Conservation (phyloP, 2,113 vertebrate species). For the Chionodraco myersi region DNA sequence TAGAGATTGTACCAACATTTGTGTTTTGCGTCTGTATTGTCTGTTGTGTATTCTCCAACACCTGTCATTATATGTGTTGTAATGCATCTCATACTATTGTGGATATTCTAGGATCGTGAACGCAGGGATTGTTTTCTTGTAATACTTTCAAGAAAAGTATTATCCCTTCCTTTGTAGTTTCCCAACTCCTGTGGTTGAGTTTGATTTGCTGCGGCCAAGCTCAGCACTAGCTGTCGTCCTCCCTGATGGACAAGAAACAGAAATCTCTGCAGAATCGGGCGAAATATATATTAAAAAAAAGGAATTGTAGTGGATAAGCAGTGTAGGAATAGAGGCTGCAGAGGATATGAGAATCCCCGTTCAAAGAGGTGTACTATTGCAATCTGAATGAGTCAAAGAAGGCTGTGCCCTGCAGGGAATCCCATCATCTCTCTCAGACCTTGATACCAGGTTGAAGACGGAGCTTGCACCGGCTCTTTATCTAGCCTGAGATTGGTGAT, state of each 20-base stretch:
- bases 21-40: slow-evolving; percentile 21
- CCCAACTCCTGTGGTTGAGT: slow-evolving; percentile 47
- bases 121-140: slow-evolving; percentile 18
- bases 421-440: slow-evolving; percentile 62
- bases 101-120: slow-evolving; percentile 7
- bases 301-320: slow-evolving; percentile 14
- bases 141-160: slow-evolving; percentile 31
- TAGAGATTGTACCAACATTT: slow-evolving; percentile 9
- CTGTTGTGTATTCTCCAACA: slow-evolving; percentile 3
- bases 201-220: slow-evolving; percentile 58
- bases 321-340: slow-evolving; percentile 39
- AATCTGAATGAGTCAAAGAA: slow-evolving; percentile 48
- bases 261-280: slow-evolving; percentile 33
- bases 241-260: slow-evolving; percentile 44
- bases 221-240: slow-evolving; percentile 27
- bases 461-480: slow-evolving; percentile 49
- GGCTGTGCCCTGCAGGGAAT: slow-evolving; percentile 49
- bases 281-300: slow-evolving; percentile 3
- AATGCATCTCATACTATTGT: slow-evolving; percentile 5
- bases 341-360: slow-evolving; percentile 54
- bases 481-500: slow-evolving; percentile 68
- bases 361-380: slow-evolving; percentile 49
- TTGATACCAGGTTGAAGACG: slow-evolving; percentile 57
- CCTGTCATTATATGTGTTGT: slow-evolving; percentile 24
- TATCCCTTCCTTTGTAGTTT: slow-evolving; percentile 38